A percentile compares a stretch with the other conserved stretches of the same genome.
These are phyloP conservation scores for Nesogale talazaci DNA, from an alignment of 2,113 vertebrate genomes.

Conservation along the genomic window DNA sequence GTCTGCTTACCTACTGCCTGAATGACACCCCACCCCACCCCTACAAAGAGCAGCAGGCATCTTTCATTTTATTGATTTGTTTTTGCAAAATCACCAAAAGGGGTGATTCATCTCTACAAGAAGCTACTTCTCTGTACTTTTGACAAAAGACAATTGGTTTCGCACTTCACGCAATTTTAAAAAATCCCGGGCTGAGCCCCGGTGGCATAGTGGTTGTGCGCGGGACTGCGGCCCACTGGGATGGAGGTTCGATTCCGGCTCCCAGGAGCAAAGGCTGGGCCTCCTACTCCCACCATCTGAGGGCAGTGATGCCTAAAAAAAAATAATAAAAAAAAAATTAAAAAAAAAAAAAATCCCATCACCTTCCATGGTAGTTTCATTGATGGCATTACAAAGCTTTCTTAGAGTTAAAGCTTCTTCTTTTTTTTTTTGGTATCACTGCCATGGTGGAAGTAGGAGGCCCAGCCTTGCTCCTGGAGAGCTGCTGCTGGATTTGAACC, in stretches of 20 bases:
- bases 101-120: not conserved
- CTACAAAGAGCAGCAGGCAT: not conserved
- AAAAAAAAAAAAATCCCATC: not conserved
- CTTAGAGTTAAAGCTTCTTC: slow-evolving; percentile 28
- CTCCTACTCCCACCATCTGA: too few relatives aligned
- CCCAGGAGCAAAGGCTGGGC: too few relatives aligned
- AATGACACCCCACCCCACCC: not conserved
- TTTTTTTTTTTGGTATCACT: too few relatives aligned
- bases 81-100: not conserved
- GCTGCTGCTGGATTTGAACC: too few relatives aligned
- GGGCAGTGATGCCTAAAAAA: too few relatives aligned
- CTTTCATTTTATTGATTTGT: not conserved
- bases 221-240: too few relatives aligned
- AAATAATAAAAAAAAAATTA: too few relatives aligned
- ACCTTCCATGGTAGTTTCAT: not conserved
- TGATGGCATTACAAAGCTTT: slow-evolving; percentile 23
- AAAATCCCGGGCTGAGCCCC: too few relatives aligned
- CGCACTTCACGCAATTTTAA: not conserved
- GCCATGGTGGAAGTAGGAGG: too few relatives aligned
- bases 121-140: not conserved
- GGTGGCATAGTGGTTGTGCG: too few relatives aligned
- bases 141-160: not conserved
- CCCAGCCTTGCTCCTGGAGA: too few relatives aligned
- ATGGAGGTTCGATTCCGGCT: too few relatives aligned
- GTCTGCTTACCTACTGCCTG: not conserved